Evolutionary conservation across 2,797 vertebrate genomes (phyloP).

Genomic region (Xenopus petersii): DNA sequence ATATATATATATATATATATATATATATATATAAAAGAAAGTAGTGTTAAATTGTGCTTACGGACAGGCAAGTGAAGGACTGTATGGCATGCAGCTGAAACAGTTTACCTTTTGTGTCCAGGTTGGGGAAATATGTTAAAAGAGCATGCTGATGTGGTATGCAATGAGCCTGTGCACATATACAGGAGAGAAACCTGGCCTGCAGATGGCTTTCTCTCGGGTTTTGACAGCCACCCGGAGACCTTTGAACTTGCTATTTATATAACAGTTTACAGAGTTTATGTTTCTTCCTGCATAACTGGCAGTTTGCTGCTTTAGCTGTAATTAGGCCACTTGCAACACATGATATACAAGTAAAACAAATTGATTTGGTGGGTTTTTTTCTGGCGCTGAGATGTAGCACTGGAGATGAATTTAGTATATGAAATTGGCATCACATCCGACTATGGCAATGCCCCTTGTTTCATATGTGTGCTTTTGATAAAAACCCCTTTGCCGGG

Average conservation of each 20-base stretch:
- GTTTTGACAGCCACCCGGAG: conserved; percentile 61
- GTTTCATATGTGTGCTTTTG: neutral
- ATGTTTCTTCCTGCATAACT: conserved; percentile 70
- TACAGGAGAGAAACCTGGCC: conserved; percentile 60
- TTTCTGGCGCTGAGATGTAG: neutral
- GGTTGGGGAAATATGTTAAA: conserved; percentile 45
- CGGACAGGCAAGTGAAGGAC: neutral
- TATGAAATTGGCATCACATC: neutral
- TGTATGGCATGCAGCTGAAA: conserved; percentile 46
- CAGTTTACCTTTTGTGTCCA: conserved; percentile 64
- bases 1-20: too few relatives aligned
- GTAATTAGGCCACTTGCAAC: conserved; percentile 67
- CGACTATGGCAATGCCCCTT: neutral
- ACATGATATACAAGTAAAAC: conserved; percentile 53
- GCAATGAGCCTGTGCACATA: conserved; percentile 30
- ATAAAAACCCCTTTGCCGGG: neutral
- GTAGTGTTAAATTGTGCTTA: neutral
- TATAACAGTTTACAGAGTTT: conserved; percentile 70
- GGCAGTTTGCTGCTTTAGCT: conserved; percentile 60
- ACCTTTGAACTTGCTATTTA: conserved; percentile 79
- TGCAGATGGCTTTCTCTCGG: conserved; percentile 63
- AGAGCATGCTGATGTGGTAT: neutral
- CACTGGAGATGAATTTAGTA: neutral
- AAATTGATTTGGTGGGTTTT: conserved; percentile 37
- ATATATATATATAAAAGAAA: too few relatives aligned